These are phyloP conservation scores for Pseudochromis fuscus DNA, from an alignment of 2,797 vertebrate species.

Conservation along the genomic window DNA sequence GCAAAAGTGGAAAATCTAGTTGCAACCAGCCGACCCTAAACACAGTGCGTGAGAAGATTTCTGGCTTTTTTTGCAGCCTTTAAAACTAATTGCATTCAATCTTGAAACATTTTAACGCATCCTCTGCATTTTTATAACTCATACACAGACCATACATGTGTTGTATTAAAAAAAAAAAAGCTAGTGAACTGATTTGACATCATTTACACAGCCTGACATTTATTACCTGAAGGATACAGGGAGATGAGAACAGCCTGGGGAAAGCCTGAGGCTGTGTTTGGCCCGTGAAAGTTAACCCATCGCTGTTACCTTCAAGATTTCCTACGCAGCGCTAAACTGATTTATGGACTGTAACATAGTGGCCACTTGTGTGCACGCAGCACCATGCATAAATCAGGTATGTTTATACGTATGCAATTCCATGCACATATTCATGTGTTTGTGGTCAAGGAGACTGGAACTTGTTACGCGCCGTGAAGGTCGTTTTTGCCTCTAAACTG, in stretches of 20 bases:
- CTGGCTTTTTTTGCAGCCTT: not conserved
- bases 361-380: slow-evolving; percentile 24
- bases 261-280: slow-evolving; percentile 20
- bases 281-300: slow-evolving; percentile 33
- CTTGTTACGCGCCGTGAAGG: slow-evolving; percentile 43
- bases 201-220: slow-evolving; percentile 21
- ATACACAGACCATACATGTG: no score
- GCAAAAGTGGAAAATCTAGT: slow-evolving; percentile 6
- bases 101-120: not conserved
- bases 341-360: slow-evolving; percentile 56
- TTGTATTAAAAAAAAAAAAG: not conserved
- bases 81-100: slow-evolving; percentile 5
- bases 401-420: slow-evolving; percentile 25
- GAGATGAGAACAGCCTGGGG: slow-evolving; percentile 26
- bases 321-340: slow-evolving; percentile 41
- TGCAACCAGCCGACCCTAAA: not conserved
- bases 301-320: slow-evolving; percentile 26
- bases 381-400: slow-evolving; percentile 51
- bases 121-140: no score
- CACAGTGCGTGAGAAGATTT: not conserved
- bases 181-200: not conserved
- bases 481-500: slow-evolving; percentile 41
- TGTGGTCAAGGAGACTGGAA: slow-evolving; percentile 40
- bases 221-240: slow-evolving; percentile 15
- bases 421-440: slow-evolving; percentile 19